These are phyloP conservation scores for Carassius auratus DNA, from an alignment of 2,113 vertebrate genomes.

Conservation along the genomic window DNA sequence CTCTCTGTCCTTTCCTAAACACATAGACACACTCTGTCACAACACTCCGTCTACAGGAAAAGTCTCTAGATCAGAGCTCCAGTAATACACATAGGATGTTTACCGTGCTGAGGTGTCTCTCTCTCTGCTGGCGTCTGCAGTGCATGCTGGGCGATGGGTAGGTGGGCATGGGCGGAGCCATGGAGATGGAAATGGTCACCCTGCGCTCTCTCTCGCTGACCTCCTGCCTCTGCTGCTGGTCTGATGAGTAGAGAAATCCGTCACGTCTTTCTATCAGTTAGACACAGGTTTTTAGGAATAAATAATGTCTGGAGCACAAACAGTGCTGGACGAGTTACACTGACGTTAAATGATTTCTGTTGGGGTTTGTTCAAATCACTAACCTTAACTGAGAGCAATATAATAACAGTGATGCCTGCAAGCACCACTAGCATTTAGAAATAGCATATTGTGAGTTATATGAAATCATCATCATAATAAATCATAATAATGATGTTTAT, in stretches of 20 bases:
- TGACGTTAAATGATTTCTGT: background rate
- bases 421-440: background rate
- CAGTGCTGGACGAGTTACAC: background rate
- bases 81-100: background rate
- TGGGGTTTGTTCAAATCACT: background rate
- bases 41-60: background rate
- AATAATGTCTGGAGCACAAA: background rate
- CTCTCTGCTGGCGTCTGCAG: slow-evolving; percentile 81
- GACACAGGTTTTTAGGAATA: no score
- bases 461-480: background rate
- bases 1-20: slow-evolving; percentile 48
- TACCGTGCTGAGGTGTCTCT: slow-evolving; percentile 44
- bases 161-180: slow-evolving; percentile 82
- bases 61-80: background rate
- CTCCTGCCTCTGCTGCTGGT: slow-evolving; percentile 80
- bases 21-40: background rate
- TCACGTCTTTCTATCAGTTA: background rate
- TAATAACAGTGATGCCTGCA: background rate
- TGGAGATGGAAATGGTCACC: slow-evolving; percentile 75
- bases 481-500: background rate
- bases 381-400: background rate
- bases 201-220: slow-evolving; percentile 80
- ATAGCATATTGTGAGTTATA: background rate
- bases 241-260: slow-evolving; percentile 52
- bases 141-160: slow-evolving; percentile 75